These are phyloP conservation scores for Pteronura brasiliensis DNA, from an alignment of 2,113 vertebrate species.

Conservation along the genomic window DNA sequence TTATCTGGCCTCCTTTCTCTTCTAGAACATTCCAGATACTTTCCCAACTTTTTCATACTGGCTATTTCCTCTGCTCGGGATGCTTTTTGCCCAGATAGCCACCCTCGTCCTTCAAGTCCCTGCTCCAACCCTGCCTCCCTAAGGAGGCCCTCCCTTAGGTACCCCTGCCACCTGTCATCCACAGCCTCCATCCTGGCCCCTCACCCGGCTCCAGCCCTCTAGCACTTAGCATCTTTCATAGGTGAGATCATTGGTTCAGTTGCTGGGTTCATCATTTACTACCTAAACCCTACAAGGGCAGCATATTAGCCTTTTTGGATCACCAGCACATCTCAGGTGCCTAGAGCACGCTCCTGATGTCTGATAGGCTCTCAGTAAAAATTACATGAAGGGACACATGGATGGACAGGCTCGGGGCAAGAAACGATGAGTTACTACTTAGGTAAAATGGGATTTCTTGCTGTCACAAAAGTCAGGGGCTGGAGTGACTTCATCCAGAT, in stretches of 20 bases:
- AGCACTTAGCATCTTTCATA: neutral
- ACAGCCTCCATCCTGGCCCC: accelerated
- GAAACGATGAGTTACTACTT: neutral
- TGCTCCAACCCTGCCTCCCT: neutral
- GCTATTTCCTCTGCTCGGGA: neutral
- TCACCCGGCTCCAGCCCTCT: neutral
- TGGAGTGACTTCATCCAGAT: neutral
- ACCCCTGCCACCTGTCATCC: neutral
- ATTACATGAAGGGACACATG: neutral
- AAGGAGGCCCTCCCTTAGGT: neutral
- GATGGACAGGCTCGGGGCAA: neutral
- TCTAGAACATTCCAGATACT: neutral
- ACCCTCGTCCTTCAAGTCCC: neutral
- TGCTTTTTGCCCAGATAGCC: neutral
- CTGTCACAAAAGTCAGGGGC: neutral
- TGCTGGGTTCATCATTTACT: neutral
- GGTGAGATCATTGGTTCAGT: neutral
- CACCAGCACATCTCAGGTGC: neutral
- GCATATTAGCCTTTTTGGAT: neutral
- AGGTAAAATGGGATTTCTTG: neutral
- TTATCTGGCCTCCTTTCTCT: neutral
- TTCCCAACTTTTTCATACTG: neutral
- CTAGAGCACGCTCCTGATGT: neutral
- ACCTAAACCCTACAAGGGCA: neutral
- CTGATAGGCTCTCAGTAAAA: neutral